Percentiles rank a stretch among this genome's conserved stretches.
Evolutionary conservation across 1,140 invertebrate genomes (phyloP).

Genomic region (Drosophila sp.): DNA sequence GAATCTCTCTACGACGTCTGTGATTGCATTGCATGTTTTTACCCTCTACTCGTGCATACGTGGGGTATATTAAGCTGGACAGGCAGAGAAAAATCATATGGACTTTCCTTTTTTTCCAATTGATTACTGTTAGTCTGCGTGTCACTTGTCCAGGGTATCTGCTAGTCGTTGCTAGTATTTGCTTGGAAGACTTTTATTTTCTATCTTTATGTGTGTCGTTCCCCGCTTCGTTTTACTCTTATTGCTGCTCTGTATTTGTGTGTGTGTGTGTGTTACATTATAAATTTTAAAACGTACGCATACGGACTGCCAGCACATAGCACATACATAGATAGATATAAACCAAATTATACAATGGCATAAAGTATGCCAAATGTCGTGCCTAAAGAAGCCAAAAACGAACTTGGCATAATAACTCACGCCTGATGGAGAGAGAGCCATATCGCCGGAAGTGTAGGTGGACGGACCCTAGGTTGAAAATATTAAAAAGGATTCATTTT

Average conservation of each 20-base stretch:
- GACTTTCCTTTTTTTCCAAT: no score
- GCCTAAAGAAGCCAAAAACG: constrained; percentile 73
- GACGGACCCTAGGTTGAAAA: no score
- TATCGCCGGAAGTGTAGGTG: constrained; percentile 32
- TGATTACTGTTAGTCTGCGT: no score
- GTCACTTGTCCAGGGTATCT: background rate
- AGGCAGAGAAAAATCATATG: background rate
- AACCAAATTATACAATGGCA: constrained; percentile 69
- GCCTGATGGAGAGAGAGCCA: constrained; percentile 54
- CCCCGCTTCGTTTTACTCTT: background rate
- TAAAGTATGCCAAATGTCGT: constrained; percentile 72
- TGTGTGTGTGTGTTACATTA: constrained; percentile 52
- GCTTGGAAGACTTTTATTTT: constrained; percentile 32
- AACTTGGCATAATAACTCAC: constrained; percentile 77
- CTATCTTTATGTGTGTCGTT: constrained; percentile 10
- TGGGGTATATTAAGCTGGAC: background rate
- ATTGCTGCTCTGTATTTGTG: constrained; percentile 42
- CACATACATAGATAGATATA: constrained; percentile 39
- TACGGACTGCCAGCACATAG: constrained; percentile 39
- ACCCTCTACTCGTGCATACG: background rate
- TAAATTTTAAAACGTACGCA: constrained; percentile 78
- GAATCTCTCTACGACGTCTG: constrained; percentile 73
- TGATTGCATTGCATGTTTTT: constrained; percentile 76
- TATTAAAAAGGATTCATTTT: no score
- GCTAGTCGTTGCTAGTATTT: background rate